Percentiles rank a stretch among this genome's conserved stretches.
These are phyloP conservation scores for Sesia apiformis DNA, from an alignment of 2,888 invertebrate species.

Conservation along the genomic window DNA sequence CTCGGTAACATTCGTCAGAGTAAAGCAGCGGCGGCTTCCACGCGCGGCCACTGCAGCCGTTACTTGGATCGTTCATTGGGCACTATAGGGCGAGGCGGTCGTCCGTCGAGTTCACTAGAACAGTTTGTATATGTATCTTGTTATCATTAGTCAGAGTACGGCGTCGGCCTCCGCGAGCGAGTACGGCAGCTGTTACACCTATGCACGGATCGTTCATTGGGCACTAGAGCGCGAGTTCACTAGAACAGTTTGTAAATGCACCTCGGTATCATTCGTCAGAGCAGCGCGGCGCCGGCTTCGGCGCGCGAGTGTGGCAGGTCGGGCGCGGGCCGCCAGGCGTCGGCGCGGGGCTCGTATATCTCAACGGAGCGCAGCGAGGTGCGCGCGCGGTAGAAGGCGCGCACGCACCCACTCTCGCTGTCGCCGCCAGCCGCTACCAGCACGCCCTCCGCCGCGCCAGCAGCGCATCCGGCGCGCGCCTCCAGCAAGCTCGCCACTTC, in stretches of 20 bases:
- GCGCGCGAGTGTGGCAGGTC: conserved; percentile 88
- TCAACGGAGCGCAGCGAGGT: conserved; percentile 89
- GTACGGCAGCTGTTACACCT: too few species aligned
- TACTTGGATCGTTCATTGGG: too few species aligned
- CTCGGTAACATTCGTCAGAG: too few species aligned
- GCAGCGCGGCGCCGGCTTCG: conserved; percentile 90
- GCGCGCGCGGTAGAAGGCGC: conserved; percentile 87
- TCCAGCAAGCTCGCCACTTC: conserved; percentile 82
- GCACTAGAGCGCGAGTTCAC: background rate
- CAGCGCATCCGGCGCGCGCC: conserved; percentile 87
- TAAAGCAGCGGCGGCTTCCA: too few species aligned
- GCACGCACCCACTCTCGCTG: conserved; percentile 82
- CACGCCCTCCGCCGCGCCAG: conserved; percentile 87
- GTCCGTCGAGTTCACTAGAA: too few species aligned
- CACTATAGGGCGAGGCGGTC: too few species aligned
- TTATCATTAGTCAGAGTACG: too few species aligned
- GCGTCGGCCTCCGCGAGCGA: too few species aligned
- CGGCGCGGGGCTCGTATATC: conserved; percentile 83
- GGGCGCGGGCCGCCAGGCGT: conserved; percentile 85
- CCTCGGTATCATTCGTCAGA: conserved; percentile 55
- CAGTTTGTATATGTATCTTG: too few species aligned
- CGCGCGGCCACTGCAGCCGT: too few species aligned
- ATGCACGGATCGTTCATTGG: too few species aligned
- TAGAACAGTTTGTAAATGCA: background rate
- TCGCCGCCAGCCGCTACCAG: conserved; percentile 91